Conservation (phyloP, 2,113 vertebrate genomes). For the Isichthys henryi region DNA sequence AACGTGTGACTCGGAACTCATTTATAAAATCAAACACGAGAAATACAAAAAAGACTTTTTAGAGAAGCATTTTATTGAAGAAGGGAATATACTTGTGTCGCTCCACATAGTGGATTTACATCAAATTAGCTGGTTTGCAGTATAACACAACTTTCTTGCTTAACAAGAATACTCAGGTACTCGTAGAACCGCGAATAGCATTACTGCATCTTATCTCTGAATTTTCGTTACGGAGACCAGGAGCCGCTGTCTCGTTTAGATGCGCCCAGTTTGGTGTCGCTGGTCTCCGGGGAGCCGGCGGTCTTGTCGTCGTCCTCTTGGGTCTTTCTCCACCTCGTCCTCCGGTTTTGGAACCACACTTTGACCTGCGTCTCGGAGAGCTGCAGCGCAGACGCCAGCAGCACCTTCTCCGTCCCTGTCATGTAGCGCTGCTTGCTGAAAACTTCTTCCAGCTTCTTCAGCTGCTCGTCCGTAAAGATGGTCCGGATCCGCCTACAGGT, state of each 20-base stretch:
- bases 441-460: slow-evolving; percentile 36
- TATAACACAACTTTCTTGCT: slow-evolving; percentile 13
- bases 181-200: background rate
- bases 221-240: background rate
- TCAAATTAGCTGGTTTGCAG: background rate
- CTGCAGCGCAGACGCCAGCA: slow-evolving; percentile 35
- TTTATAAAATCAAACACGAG: background rate
- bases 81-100: background rate
- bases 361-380: slow-evolving; percentile 45
- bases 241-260: slow-evolving; percentile 3
- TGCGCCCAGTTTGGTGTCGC: background rate
- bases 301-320: slow-evolving; percentile 25
- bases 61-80: slow-evolving; percentile 16
- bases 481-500: slow-evolving; percentile 36
- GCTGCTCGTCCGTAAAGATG: slow-evolving; percentile 40
- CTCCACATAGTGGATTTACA: slow-evolving; percentile 22
- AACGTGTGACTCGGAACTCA: background rate
- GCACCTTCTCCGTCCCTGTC: slow-evolving; percentile 36
- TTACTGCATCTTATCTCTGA: background rate
- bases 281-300: slow-evolving; percentile 19
- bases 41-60: background rate
- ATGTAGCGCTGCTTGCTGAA: slow-evolving; percentile 42
- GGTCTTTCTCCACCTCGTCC: slow-evolving; percentile 40
- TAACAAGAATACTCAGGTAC: slow-evolving; percentile 21
- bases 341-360: slow-evolving; percentile 44